Base-by-base conservation (phyloP, 2,797 vertebrate genomes). In the Parauchenoglanis punctatus region DNA sequence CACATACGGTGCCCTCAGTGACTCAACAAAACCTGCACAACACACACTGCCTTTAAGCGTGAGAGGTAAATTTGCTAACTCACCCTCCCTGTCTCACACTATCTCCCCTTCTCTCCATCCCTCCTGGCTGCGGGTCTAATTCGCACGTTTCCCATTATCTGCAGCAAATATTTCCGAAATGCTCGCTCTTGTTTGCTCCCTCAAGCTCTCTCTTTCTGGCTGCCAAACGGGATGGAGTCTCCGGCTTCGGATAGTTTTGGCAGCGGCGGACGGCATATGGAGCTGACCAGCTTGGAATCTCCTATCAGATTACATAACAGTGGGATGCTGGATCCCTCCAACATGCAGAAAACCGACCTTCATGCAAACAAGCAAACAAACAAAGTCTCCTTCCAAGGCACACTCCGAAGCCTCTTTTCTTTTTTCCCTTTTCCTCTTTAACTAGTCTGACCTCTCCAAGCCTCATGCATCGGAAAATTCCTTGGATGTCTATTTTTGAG, bases 241-340 rank as follows among this genome's bases (percentile, higher is more conserved):
- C 90, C 20, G 12, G 90, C 88, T 90, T 90, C 94, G 92, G 70
- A 86, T 91, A 92, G 93, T 93, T 93, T 93, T 93, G 94, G 94
- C 95, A 96, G 94, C 91, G 87, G 58, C 67, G 63, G 89, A 87
- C 87, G 91, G 93, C 95, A 96, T 96, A 91, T 95, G 93, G 92
- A 91, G 91, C 92, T 89, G 93, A 95, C 92, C 95, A 95, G 93
- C 85, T 84, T 91, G 92, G 90, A 93, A 92, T 93, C 94, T 95
- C 94, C 94, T 93, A 94, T 96, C 95, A 96, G 93, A 95, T 95
- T 96, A 95, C 93, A 94, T 85, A 94, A 95, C 92, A 94, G 93
- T 93, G 94, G 94, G 93, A 96, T 91, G 90, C 94, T 95, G 93
- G 89, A 91, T 92, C 92, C 90, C 90, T 92, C 91, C 61, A 91